phyloP scores from a whole-genome alignment of 2,888 invertebrate genomes.

The Polydrusus tereticollis region DNA sequence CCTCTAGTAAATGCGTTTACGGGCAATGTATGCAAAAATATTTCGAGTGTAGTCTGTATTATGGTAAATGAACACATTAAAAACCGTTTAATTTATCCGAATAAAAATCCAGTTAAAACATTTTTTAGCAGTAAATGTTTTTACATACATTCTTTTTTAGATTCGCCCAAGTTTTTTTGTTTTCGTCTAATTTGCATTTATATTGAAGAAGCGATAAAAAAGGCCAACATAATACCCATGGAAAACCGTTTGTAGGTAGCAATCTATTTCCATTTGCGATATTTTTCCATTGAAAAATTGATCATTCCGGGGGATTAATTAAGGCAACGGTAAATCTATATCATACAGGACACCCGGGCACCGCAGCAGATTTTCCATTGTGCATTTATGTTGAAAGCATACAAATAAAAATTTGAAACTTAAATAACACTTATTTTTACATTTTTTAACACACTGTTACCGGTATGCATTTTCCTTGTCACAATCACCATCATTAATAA shows the following conservation, averaged over 20 bases:
- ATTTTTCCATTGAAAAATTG: slow-evolving; percentile 33
- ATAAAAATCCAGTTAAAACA: not conserved
- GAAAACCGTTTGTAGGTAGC: slow-evolving; percentile 21
- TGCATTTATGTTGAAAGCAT: not conserved
- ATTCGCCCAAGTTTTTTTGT: not conserved
- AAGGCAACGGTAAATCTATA: not conserved
- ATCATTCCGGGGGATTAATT: not conserved
- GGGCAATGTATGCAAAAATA: not conserved
- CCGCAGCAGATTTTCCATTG: not conserved
- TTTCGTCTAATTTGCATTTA: slow-evolving; percentile 32
- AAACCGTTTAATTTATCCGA: not conserved
- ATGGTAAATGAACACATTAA: not conserved
- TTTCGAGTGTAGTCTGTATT: not conserved
- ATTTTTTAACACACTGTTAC: too few species aligned
- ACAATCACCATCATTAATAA: too few species aligned
- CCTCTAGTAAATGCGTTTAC: not conserved
- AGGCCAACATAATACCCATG: slow-evolving; percentile 6
- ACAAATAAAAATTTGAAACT: not conserved
- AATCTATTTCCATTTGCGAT: slow-evolving; percentile 28
- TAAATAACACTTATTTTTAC: too few species aligned
- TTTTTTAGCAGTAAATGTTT: not conserved
- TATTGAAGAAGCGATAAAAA: slow-evolving; percentile 34
- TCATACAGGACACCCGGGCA: not conserved
- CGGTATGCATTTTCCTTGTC: too few species aligned
- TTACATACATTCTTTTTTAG: not conserved